Evolutionary conservation across 2,888 invertebrate species (phyloP).

Genomic region (Caradrina clavipalpis): DNA sequence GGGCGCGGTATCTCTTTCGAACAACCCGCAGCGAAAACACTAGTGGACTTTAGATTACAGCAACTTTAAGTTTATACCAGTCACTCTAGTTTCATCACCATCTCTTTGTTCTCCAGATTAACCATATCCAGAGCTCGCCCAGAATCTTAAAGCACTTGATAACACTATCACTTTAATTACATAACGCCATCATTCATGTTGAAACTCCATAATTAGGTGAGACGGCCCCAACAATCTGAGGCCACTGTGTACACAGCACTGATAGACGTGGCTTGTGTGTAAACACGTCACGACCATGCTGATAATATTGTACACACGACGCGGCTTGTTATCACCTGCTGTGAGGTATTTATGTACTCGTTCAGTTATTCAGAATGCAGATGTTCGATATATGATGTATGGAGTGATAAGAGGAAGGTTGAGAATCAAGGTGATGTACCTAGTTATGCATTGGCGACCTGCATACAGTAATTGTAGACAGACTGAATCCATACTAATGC

Average conservation of each 20-base stretch:
- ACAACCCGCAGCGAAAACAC: too few species aligned
- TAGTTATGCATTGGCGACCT: neutral
- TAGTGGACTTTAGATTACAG: too few species aligned
- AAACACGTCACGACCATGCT: conserved; percentile 30
- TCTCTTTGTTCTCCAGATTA: conserved; percentile 7
- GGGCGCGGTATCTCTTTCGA: too few species aligned
- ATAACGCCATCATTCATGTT: conserved; percentile 22
- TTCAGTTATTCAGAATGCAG: conserved; percentile 35
- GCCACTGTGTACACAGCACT: conserved; percentile 31
- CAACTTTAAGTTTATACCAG: too few species aligned
- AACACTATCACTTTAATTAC: conserved; percentile 11
- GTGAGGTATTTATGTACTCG: conserved; percentile 23
- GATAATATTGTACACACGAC: conserved; percentile 68
- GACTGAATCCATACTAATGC: too few species aligned
- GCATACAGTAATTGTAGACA: too few species aligned
- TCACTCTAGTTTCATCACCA: neutral
- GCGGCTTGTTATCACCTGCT: conserved; percentile 64
- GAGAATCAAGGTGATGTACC: conserved; percentile 19
- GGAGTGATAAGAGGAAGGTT: conserved; percentile 30
- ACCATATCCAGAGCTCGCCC: neutral
- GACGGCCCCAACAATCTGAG: conserved; percentile 35
- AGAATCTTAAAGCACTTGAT: conserved; percentile 6
- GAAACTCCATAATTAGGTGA: conserved; percentile 36
- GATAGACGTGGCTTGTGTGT: conserved; percentile 14
- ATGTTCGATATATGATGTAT: conserved; percentile 20